Percentiles rank a stretch among this genome's conserved stretches.
These are phyloP conservation scores for Caracal caracal DNA, from an alignment of 2,113 vertebrate species.

Conservation along the genomic window DNA sequence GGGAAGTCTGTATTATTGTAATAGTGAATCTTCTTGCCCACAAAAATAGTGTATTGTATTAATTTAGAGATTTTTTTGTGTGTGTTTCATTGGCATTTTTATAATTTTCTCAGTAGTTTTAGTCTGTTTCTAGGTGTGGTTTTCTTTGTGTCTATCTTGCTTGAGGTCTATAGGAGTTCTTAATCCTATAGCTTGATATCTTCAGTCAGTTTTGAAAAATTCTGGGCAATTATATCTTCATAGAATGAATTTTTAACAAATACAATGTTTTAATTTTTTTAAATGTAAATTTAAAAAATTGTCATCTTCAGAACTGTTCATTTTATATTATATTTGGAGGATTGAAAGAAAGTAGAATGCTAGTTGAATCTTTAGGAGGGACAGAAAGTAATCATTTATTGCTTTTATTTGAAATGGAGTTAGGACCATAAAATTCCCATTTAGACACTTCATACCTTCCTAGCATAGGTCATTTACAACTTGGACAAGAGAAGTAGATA, in stretches of 20 bases:
- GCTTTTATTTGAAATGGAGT: constrained; percentile 19
- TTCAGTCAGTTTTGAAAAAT: background rate
- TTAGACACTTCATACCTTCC: background rate
- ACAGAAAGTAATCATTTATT: background rate
- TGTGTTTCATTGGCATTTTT: background rate
- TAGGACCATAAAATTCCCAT: constrained; percentile 3
- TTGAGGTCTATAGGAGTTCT: background rate
- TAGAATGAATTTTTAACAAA: background rate
- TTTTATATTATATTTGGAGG: background rate
- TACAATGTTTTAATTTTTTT: background rate
- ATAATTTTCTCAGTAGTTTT: background rate
- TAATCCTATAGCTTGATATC: background rate
- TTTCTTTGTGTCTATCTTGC: background rate
- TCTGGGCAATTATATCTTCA: background rate
- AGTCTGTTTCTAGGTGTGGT: background rate
- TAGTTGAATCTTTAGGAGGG: background rate
- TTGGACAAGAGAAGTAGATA: background rate
- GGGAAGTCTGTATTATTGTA: background rate
- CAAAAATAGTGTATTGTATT: background rate
- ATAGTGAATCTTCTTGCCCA: background rate
- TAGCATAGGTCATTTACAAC: background rate
- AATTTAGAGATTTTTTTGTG: background rate
- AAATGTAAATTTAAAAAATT: background rate
- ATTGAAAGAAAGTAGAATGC: background rate
- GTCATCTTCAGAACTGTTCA: background rate